Evolutionary conservation across 2,797 vertebrate genomes (phyloP).

Genomic region (Eremophila alpestris): DNA sequence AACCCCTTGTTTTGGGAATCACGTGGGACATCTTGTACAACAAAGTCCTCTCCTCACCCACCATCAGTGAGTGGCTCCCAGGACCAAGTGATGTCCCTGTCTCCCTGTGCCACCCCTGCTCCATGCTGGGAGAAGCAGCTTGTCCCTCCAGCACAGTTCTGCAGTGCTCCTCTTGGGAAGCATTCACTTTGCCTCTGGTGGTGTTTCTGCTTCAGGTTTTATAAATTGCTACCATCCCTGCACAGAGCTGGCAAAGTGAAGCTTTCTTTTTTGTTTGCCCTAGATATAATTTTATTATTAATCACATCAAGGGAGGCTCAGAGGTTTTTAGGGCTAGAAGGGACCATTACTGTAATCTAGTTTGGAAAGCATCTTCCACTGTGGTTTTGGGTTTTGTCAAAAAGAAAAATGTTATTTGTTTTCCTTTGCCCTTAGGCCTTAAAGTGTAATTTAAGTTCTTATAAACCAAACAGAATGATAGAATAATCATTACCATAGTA

Average conservation of each 20-base stretch:
- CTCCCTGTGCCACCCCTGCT: not conserved
- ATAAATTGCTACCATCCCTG: not conserved
- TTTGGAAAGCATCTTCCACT: constrained; percentile 1
- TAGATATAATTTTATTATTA: constrained; percentile 31
- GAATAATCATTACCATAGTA: not conserved
- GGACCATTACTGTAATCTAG: constrained; percentile 28
- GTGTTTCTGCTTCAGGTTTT: not conserved
- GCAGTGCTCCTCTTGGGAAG: not conserved
- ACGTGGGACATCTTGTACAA: accelerated
- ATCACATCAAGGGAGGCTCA: constrained; percentile 15
- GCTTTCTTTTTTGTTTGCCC: constrained; percentile 15
- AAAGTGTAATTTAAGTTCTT: constrained; percentile 32
- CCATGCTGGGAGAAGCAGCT: not conserved
- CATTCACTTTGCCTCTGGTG: accelerated
- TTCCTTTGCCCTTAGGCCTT: not conserved
- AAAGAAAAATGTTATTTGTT: constrained; percentile 50
- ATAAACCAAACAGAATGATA: not conserved
- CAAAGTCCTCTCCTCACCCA: not conserved
- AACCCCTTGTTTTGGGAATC: not conserved
- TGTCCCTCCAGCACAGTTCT: accelerated
- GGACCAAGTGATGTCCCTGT: not conserved
- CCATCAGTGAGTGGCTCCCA: not conserved
- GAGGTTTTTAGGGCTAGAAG: constrained; percentile 27
- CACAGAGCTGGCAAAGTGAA: not conserved
- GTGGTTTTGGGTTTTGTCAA: constrained; percentile 40